Base-by-base conservation (phyloP, 1,140 invertebrate genomes). In the Meloidogyne hapla region DNA sequence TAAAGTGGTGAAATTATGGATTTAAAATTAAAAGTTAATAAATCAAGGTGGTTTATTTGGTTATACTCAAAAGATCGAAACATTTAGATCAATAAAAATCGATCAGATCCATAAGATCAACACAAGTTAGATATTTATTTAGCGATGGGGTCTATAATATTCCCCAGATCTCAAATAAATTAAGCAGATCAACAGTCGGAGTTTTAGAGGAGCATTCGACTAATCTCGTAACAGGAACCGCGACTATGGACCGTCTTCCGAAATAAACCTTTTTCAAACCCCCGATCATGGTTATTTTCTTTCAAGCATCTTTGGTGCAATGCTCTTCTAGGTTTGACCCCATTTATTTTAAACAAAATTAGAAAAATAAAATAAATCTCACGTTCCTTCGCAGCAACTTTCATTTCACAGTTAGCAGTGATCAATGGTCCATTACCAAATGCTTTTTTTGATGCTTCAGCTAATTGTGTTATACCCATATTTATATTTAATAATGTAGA, bases 361-460 rank as follows among this genome's bases (percentile, higher is more conserved):
- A 25, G 6, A 40, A 69, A 33, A 56, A 10, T 9, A 45, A 48
- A 48, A 48, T 1, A 18, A 28, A 66, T 21, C 10, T 42, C 6
- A 45, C 13, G 12, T n/a, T 33, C 13, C 15, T 56, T 63, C 48
- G 42, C 48, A 63, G 28, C n/a, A 61, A 63, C 40, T 33, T 33
- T 33, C 33, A 33, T 8, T 10, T 61, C 71, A 21, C 71, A 73
- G 2, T 38, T 73, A 2, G 56, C 71, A 63, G 2, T 28, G 6
- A 73, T 73, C 21, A 73, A 8, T 15, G 71, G 71, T 23, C 71
- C 71, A 38, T 13, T 61, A 15, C 28, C 71, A 21, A 73, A 73
- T 21, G 71, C 71, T 23, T 73, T 63, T 63, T 64, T 73, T 9
- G 71, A 38, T 64, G 71, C 71, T 28, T 73, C 71, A 0, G 56